Conservation (phyloP, 2,113 vertebrate species). For the Motacilla alba region DNA sequence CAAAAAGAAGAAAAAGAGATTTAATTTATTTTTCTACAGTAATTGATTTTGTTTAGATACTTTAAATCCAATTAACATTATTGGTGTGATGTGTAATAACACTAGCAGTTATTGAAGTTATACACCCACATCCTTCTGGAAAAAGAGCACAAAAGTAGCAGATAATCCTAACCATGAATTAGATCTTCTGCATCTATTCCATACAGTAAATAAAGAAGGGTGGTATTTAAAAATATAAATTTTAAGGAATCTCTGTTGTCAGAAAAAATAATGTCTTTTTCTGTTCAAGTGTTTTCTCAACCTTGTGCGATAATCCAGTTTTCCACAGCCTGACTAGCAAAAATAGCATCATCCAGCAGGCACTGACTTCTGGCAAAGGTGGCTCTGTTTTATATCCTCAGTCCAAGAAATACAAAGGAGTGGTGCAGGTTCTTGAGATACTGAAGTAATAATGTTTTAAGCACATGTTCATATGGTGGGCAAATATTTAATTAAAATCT, state of each 20-base stretch:
- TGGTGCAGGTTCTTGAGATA: neutral
- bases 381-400: neutral
- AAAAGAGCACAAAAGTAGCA: neutral
- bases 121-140: neutral
- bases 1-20: neutral
- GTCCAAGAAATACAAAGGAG: neutral
- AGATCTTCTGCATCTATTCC: neutral
- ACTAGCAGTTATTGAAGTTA: neutral
- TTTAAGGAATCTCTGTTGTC: neutral
- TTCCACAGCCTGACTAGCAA: neutral
- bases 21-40: neutral
- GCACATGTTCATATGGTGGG: neutral
- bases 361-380: neutral
- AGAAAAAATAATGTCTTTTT: neutral
- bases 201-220: neutral
- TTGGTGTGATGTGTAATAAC: neutral
- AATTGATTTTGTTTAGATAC: neutral
- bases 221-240: neutral
- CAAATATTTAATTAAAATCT: neutral
- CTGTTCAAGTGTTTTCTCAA: neutral
- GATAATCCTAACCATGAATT: neutral
- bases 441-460: neutral
- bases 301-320: neutral
- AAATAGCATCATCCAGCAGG: neutral
- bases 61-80: neutral